A percentile compares a stretch with the other conserved stretches of the same genome.
phyloP scores from a whole-genome alignment of 37 sponge, comb jelly and placozoan species.

The Axinella damicornis region DNA sequence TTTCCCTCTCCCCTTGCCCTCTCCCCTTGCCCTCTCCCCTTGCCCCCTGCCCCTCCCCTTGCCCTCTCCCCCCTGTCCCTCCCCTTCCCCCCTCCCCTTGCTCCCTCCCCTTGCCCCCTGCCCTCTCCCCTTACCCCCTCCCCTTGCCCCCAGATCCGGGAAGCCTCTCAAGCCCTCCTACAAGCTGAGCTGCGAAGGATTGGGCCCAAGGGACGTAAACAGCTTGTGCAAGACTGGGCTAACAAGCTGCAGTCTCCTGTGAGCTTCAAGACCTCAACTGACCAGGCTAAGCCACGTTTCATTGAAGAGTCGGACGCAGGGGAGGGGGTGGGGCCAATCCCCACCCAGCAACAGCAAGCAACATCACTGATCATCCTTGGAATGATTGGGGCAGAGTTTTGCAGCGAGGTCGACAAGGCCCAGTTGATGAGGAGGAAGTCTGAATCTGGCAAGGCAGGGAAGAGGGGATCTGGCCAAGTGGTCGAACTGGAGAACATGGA shows the following conservation, averaged over 20 bases:
- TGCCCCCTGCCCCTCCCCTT: no score
- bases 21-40: no score
- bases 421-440: not conserved
- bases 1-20: no score
- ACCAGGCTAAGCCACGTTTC: not conserved
- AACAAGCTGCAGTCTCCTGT: constrained; percentile 67
- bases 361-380: constrained; percentile 92
- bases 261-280: not conserved
- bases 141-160: constrained; percentile 72
- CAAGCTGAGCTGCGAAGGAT: constrained; percentile 87
- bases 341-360: constrained; percentile 80
- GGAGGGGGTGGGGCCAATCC: constrained; percentile 30
- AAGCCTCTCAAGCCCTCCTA: constrained; percentile 92
- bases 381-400: constrained; percentile 93
- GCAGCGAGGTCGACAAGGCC: constrained; percentile 13
- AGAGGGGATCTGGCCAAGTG: not conserved
- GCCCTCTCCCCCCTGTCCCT: no score
- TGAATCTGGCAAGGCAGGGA: not conserved
- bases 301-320: constrained; percentile 12
- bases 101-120: not conserved
- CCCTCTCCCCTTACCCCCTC: not conserved
- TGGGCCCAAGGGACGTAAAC: constrained; percentile 47
- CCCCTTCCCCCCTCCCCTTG: not conserved
- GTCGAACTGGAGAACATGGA: constrained; percentile 57
- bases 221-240: constrained; percentile 73